These are phyloP conservation scores for Euwallacea similis DNA, from an alignment of 1,140 invertebrate genomes.

Conservation along the genomic window DNA sequence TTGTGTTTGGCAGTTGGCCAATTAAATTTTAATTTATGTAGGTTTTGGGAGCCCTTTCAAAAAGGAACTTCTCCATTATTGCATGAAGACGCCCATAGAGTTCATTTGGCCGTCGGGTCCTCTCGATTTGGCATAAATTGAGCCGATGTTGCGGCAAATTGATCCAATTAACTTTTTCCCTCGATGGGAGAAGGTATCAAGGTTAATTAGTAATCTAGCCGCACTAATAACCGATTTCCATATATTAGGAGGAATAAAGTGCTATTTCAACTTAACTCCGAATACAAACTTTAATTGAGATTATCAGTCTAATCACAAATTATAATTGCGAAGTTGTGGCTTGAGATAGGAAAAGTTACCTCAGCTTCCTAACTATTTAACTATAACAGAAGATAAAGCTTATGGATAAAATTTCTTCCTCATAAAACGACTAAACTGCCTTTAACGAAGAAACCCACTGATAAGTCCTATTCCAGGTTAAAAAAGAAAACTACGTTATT, in stretches of 20 bases:
- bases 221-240: not conserved
- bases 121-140: no score
- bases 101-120: no score
- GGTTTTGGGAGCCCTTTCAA: not conserved
- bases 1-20: not conserved
- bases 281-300: constrained; percentile 22
- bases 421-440: constrained; percentile 20
- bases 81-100: no score
- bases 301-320: constrained; percentile 22
- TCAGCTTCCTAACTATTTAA: constrained; percentile 25
- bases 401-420: constrained; percentile 23
- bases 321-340: constrained; percentile 17
- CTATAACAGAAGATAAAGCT: constrained; percentile 18
- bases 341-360: constrained; percentile 23
- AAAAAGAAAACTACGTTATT: constrained; percentile 1
- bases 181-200: not conserved
- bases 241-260: not conserved
- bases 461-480: constrained; percentile 12
- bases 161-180: no score
- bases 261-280: constrained; percentile 1
- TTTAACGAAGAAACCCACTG: constrained; percentile 7
- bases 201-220: not conserved
- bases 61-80: not conserved
- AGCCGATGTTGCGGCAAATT: no score
- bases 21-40: constrained; percentile 2